These are phyloP conservation scores for Larimichthys crocea DNA, from an alignment of 2,113 vertebrate species.

Conservation along the genomic window DNA sequence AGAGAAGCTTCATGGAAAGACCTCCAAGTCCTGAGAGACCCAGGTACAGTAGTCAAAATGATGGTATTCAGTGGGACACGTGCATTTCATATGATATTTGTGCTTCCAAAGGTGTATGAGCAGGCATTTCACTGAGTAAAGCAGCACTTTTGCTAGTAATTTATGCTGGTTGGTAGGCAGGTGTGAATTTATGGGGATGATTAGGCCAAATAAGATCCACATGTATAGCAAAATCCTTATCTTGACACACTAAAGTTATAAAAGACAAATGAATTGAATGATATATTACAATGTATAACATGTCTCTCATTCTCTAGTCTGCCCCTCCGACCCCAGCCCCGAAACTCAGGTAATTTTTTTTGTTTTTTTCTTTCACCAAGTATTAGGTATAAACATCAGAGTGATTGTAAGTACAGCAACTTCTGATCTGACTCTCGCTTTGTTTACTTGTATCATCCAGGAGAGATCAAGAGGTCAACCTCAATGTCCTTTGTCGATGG, in stretches of 20 bases:
- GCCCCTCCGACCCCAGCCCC: conserved; percentile 80
- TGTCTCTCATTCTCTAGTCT: conserved; percentile 71
- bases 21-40: conserved; percentile 83
- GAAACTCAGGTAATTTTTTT: conserved; percentile 76
- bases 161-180: not conserved
- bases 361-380: accelerated
- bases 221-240: not conserved
- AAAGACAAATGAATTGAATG: not conserved
- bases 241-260: not conserved
- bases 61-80: not conserved
- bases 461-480: conserved; percentile 94
- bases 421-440: not conserved
- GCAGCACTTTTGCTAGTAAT: not conserved
- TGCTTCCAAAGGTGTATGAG: not conserved
- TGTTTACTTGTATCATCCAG: conserved; percentile 74
- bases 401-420: not conserved
- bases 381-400: not conserved
- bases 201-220: not conserved
- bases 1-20: conserved; percentile 86
- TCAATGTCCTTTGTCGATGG: conserved; percentile 98
- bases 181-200: not conserved
- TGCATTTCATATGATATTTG: not conserved
- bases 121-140: not conserved
- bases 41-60: conserved; percentile 64
- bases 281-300: not conserved